A percentile compares a stretch with the other conserved stretches of the same genome.
phyloP scores from a whole-genome alignment of 2,888 invertebrate genomes.

The Malthinus flaveolus region DNA sequence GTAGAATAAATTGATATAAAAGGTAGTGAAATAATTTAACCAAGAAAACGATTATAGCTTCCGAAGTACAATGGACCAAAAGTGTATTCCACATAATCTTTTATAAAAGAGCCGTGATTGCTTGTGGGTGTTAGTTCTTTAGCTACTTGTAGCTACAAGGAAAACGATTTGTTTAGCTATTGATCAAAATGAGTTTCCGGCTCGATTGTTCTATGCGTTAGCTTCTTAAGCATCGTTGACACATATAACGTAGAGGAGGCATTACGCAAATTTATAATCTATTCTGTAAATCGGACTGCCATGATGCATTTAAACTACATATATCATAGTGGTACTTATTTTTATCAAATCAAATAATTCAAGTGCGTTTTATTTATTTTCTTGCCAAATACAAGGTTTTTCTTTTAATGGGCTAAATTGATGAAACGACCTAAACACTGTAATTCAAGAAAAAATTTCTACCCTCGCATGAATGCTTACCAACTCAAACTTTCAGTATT shows the following conservation, averaged over 20 bases:
- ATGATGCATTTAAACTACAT: too few species aligned
- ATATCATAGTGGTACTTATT: too few species aligned
- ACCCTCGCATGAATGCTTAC: too few species aligned
- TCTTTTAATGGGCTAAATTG: too few species aligned
- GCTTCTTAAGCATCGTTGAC: constrained; percentile 16
- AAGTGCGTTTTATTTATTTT: too few species aligned
- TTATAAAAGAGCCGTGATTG: constrained; percentile 18
- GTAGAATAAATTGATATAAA: neutral
- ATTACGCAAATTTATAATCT: too few species aligned
- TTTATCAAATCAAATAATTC: too few species aligned
- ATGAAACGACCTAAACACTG: too few species aligned
- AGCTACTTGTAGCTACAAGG: constrained; percentile 10
- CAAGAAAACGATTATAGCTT: neutral
- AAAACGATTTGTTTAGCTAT: constrained; percentile 28
- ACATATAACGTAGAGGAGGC: neutral
- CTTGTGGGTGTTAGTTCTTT: constrained; percentile 17
- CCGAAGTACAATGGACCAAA: neutral
- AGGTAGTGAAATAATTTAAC: neutral
- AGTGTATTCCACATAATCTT: constrained; percentile 6
- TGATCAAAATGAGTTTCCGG: constrained; percentile 30
- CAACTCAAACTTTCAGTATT: too few species aligned
- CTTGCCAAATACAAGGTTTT: too few species aligned
- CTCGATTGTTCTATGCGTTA: constrained; percentile 30
- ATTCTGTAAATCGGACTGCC: too few species aligned
- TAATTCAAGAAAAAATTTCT: too few species aligned